Evolutionary conservation across 1,140 invertebrate species (phyloP).

Genomic region (Eueides isabella): DNA sequence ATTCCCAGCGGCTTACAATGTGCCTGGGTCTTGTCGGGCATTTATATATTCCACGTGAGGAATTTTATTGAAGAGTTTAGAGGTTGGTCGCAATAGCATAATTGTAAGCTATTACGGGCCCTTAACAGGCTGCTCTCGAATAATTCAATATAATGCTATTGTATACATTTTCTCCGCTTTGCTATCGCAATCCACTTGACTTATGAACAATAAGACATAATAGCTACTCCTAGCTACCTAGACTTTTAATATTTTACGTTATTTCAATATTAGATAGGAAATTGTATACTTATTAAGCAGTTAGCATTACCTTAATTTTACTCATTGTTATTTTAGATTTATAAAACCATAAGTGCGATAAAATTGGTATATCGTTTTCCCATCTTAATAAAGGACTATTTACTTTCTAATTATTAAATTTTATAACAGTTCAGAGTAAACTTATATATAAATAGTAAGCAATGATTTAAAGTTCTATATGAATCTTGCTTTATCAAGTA

Average conservation of each 20-base stretch:
- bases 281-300: not conserved
- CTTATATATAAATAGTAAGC: conserved; percentile 34
- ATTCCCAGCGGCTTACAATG: conserved; percentile 57
- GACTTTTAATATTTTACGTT: not conserved
- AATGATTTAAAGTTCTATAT: conserved; percentile 67
- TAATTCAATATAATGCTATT: conserved; percentile 43
- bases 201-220: conserved; percentile 17
- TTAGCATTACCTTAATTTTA: not conserved
- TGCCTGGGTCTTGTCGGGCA: conserved; percentile 45
- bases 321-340: not conserved
- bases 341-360: conserved; percentile 64
- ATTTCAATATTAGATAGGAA: not conserved
- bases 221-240: conserved; percentile 3
- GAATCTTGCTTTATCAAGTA: conserved; percentile 51
- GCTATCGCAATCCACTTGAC: conserved; percentile 22
- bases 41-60: conserved; percentile 61
- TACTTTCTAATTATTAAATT: conserved; percentile 62
- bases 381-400: conserved; percentile 43
- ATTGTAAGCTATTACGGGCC: conserved; percentile 36
- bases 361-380: conserved; percentile 62
- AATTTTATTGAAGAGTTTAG: conserved; percentile 44
- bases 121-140: conserved; percentile 40
- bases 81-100: conserved; percentile 42
- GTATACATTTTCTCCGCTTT: conserved; percentile 40
- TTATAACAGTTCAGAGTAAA: conserved; percentile 60